phyloP scores from a whole-genome alignment of 2,888 invertebrate species.

The Drosophila anceps region DNA sequence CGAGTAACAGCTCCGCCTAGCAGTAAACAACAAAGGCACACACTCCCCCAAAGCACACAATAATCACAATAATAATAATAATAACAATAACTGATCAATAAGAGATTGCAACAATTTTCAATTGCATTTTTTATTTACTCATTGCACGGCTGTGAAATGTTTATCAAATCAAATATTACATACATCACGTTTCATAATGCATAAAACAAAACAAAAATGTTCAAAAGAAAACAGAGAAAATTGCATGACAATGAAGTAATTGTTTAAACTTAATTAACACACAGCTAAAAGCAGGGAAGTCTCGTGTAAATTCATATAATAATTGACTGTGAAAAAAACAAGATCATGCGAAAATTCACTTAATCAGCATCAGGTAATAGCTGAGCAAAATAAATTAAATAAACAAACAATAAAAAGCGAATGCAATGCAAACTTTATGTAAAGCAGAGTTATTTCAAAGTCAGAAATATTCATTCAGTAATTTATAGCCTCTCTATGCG shows the following conservation, averaged over 20 bases:
- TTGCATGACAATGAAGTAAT: slow-evolving; percentile 56
- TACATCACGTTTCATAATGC: slow-evolving; percentile 47
- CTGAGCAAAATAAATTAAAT: slow-evolving; percentile 1
- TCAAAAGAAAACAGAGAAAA: slow-evolving; percentile 24
- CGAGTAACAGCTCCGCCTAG: slow-evolving; percentile 2
- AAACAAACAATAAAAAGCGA: slow-evolving; percentile 1
- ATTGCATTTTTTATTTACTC: slow-evolving; percentile 29
- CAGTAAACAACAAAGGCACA: slow-evolving; percentile 12
- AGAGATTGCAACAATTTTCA: slow-evolving; percentile 30
- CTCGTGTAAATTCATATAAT: slow-evolving; percentile 53
- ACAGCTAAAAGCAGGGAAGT: slow-evolving; percentile 43
- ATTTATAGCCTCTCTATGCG: background rate
- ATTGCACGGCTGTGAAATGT: slow-evolving; percentile 24
- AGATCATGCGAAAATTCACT: slow-evolving; percentile 42
- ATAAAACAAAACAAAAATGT: slow-evolving; percentile 10
- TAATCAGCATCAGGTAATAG: slow-evolving; percentile 38
- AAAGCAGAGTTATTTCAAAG: background rate
- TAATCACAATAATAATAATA: slow-evolving; percentile 3
- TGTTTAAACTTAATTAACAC: slow-evolving; percentile 70
- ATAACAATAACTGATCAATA: slow-evolving; percentile 35
- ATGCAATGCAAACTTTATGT: background rate
- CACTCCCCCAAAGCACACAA: background rate
- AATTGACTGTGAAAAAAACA: slow-evolving; percentile 60
- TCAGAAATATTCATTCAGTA: too few species aligned
- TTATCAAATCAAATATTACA: slow-evolving; percentile 34